A percentile compares a stretch with the other conserved stretches of the same genome.
Conservation (phyloP, 2,888 invertebrate genomes). For the Oxytorus armatus region DNA sequence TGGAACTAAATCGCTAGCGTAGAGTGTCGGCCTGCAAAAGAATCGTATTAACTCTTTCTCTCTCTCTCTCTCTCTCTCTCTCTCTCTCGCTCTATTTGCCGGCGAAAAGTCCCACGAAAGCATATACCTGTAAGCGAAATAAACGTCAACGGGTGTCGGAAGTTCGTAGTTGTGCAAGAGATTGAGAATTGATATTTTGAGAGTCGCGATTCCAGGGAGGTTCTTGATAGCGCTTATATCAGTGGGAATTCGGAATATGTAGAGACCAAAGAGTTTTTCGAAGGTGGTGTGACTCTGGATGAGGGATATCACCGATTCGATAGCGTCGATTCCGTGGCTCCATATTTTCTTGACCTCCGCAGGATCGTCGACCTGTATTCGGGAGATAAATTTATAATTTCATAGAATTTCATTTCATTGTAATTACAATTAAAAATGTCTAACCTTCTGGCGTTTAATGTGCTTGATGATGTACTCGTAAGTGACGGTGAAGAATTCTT, state of each 20-base stretch:
- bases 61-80: not conserved
- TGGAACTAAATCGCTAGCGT: constrained; percentile 87
- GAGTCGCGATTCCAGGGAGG: constrained; percentile 86
- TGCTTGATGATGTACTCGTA: constrained; percentile 86
- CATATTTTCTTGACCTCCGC: constrained; percentile 88
- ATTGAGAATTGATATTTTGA: constrained; percentile 87
- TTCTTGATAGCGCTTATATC: constrained; percentile 83
- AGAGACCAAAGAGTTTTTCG: constrained; percentile 80
- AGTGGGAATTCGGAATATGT: constrained; percentile 82
- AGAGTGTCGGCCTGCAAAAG: constrained; percentile 81
- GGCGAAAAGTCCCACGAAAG: not conserved
- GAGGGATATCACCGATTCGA: constrained; percentile 86
- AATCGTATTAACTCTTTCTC: no score
- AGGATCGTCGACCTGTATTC: constrained; percentile 87
- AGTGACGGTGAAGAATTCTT: constrained; percentile 87
- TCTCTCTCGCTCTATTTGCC: not conserved
- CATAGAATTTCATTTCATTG: not conserved
- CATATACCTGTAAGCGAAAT: constrained; percentile 86
- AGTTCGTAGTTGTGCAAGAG: constrained; percentile 87
- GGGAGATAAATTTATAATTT: not conserved
- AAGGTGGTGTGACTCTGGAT: constrained; percentile 83
- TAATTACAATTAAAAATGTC: not conserved
- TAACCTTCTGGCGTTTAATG: constrained; percentile 86
- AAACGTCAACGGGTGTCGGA: constrained; percentile 85
- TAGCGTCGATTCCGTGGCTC: constrained; percentile 86